Percentiles rank a stretch among this genome's conserved stretches.
Evolutionary conservation across 2,797 vertebrate species (phyloP).

Genomic region (Sternotherus odoratus): DNA sequence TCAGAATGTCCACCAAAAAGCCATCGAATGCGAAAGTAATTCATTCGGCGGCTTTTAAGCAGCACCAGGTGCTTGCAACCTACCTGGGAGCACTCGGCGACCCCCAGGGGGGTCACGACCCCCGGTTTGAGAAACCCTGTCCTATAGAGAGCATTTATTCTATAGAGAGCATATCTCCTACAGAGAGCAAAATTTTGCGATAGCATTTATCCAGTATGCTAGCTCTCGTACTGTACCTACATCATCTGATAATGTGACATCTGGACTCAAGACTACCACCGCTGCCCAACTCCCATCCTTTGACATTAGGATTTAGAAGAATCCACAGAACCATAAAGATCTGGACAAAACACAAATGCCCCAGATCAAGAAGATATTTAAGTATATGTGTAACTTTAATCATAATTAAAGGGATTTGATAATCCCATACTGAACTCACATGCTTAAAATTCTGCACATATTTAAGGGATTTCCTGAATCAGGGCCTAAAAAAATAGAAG

Average conservation of each 20-base stretch:
- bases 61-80: no score
- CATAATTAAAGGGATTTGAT: no score
- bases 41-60: no score
- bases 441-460: no score
- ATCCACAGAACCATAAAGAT: neutral
- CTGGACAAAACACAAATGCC: neutral
- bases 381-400: neutral
- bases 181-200: neutral
- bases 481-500: no score
- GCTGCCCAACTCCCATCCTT: neutral
- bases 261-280: neutral
- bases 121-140: no score
- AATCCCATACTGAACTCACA: neutral
- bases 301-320: neutral
- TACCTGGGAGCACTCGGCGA: no score
- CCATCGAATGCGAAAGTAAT: no score
- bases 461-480: no score
- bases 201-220: neutral
- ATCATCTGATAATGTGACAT: neutral
- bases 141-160: no score
- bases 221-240: neutral
- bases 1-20: no score
- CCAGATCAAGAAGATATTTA: neutral
- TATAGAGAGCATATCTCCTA: neutral
- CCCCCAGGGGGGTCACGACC: no score